Percentiles rank a stretch among this genome's conserved stretches.
These are phyloP conservation scores for Odontomyia ornata DNA, from an alignment of 2,888 invertebrate genomes.

Conservation along the genomic window DNA sequence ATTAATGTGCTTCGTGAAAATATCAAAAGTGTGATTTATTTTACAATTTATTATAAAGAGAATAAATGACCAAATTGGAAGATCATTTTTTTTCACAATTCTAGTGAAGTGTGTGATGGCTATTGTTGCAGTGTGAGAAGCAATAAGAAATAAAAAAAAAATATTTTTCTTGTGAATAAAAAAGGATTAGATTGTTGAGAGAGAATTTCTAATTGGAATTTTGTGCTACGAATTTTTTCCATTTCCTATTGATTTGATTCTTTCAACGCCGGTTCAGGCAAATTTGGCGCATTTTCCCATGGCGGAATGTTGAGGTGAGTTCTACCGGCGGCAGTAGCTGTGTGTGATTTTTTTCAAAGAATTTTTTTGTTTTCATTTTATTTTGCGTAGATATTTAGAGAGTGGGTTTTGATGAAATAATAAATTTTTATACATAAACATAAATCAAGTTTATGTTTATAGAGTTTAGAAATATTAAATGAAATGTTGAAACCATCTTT, in stretches of 20 bases:
- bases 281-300: conserved; percentile 26
- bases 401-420: too few species aligned
- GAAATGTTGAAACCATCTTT: too few species aligned
- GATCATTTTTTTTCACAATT: not conserved
- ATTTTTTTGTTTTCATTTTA: too few species aligned
- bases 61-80: conserved; percentile 19
- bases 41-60: not conserved
- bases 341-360: too few species aligned
- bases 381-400: too few species aligned
- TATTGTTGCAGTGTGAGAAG: not conserved
- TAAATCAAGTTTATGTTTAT: too few species aligned
- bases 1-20: conserved; percentile 42
- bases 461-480: too few species aligned
- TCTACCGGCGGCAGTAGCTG: not conserved
- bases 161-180: not conserved
- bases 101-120: not conserved
- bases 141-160: too few species aligned
- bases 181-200: not conserved
- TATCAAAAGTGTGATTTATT: conserved; percentile 32
- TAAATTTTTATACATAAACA: too few species aligned
- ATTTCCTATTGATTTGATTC: too few species aligned
- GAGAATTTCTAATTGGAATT: conserved; percentile 14
- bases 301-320: not conserved
- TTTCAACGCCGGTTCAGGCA: not conserved
- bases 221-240: too few species aligned